Evolutionary conservation across 2,888 invertebrate genomes (phyloP).

Genomic region (Leptopilina myrica): DNA sequence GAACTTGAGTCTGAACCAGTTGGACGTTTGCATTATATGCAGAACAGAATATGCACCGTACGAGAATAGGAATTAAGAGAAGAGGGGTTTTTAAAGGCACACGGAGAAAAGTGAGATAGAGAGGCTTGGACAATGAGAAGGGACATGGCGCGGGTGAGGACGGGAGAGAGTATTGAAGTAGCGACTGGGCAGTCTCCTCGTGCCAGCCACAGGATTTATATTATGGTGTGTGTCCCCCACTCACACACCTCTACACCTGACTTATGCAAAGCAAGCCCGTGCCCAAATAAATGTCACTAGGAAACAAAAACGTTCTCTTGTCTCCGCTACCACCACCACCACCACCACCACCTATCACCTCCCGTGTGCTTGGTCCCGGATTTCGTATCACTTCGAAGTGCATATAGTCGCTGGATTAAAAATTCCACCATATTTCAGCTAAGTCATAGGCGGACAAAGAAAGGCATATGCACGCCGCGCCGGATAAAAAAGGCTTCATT

Average conservation of each 20-base stretch:
- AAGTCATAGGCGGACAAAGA: conserved; percentile 65
- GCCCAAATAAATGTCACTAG: conserved; percentile 75
- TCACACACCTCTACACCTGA: conserved; percentile 70
- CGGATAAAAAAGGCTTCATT: background rate
- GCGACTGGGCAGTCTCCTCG: conserved; percentile 69
- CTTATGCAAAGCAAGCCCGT: conserved; percentile 74
- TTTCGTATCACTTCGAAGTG: background rate
- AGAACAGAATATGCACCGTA: conserved; percentile 73
- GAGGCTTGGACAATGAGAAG: conserved; percentile 49
- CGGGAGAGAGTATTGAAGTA: conserved; percentile 54
- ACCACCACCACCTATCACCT: background rate
- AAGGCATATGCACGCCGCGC: conserved; percentile 54
- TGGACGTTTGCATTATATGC: conserved; percentile 72
- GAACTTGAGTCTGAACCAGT: conserved; percentile 54
- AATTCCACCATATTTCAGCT: conserved; percentile 65
- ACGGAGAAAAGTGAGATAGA: conserved; percentile 53
- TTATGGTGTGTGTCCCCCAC: conserved; percentile 67
- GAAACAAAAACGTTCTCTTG: conserved; percentile 72
- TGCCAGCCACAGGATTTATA: conserved; percentile 70
- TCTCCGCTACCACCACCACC: conserved; percentile 55
- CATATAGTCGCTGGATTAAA: background rate
- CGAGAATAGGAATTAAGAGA: conserved; percentile 59
- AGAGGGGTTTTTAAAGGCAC: conserved; percentile 53
- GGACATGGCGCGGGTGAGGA: conserved; percentile 51
- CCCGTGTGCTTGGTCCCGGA: background rate